These are phyloP conservation scores for Panurus biarmicus DNA, from an alignment of 2,113 vertebrate genomes.

Conservation along the genomic window DNA sequence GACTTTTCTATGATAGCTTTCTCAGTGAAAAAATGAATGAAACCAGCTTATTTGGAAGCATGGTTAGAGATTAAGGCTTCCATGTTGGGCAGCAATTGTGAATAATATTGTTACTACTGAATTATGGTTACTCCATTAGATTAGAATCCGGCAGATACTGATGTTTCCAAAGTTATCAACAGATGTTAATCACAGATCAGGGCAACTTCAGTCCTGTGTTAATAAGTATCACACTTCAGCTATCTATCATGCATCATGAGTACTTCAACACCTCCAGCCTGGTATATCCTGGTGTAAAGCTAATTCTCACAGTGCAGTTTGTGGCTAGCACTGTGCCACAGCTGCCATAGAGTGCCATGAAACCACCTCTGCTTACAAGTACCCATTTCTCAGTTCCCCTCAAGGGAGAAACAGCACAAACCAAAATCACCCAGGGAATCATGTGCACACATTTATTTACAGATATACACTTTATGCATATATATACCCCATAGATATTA, in stretches of 20 bases:
- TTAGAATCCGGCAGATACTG: neutral
- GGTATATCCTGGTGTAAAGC: neutral
- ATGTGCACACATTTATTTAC: no score
- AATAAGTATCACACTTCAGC: neutral
- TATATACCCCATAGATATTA: accelerated
- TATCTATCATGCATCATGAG: neutral
- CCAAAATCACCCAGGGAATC: neutral
- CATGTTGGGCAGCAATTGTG: neutral
- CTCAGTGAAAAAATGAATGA: neutral
- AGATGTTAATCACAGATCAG: neutral
- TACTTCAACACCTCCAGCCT: neutral
- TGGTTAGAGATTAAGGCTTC: neutral
- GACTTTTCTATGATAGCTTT: neutral
- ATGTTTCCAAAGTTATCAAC: neutral
- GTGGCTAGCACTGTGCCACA: neutral
- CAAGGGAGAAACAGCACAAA: neutral
- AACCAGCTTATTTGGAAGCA: neutral
- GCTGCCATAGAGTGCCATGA: accelerated
- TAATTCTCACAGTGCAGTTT: neutral
- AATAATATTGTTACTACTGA: neutral
- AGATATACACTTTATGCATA: accelerated
- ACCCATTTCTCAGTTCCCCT: neutral
- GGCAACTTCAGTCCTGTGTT: neutral
- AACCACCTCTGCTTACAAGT: neutral
- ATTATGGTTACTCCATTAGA: neutral